These are phyloP conservation scores for Megaceryle maxima DNA, from an alignment of 2,113 vertebrate species.

Conservation along the genomic window DNA sequence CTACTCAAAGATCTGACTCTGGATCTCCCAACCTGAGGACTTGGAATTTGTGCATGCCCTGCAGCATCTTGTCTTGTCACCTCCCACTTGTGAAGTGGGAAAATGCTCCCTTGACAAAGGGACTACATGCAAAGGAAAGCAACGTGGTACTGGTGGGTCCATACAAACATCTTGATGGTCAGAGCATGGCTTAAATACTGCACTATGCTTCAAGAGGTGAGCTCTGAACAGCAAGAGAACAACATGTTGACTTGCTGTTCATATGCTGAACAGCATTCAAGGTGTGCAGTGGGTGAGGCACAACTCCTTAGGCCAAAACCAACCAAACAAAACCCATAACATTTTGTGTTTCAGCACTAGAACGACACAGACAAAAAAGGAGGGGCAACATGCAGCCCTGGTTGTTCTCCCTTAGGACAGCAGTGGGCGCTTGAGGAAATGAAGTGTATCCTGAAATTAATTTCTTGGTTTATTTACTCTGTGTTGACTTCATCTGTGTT, in stretches of 20 bases:
- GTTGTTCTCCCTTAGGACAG: no score
- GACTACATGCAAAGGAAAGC: rapidly evolving
- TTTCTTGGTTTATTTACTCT: neutral
- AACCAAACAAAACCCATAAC: rapidly evolving
- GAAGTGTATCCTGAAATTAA: neutral
- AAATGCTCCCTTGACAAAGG: neutral
- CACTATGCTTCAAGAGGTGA: neutral
- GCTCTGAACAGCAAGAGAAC: neutral
- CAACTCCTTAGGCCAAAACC: neutral
- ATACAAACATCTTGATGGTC: neutral
- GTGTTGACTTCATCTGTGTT: neutral
- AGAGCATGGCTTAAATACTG: neutral
- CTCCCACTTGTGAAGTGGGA: neutral
- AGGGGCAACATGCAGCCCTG: neutral
- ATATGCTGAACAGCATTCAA: neutral
- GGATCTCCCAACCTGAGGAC: neutral
- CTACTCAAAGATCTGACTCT: neutral
- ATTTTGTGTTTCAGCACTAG: neutral
- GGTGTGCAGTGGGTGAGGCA: neutral
- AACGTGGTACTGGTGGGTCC: neutral
- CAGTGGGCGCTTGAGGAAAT: rapidly evolving
- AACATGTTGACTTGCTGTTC: neutral
- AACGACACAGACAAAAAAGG: neutral
- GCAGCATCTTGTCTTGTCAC: neutral
- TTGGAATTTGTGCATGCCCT: neutral